phyloP scores from a whole-genome alignment of 1,140 invertebrate species.

The Eumeta japonica region DNA sequence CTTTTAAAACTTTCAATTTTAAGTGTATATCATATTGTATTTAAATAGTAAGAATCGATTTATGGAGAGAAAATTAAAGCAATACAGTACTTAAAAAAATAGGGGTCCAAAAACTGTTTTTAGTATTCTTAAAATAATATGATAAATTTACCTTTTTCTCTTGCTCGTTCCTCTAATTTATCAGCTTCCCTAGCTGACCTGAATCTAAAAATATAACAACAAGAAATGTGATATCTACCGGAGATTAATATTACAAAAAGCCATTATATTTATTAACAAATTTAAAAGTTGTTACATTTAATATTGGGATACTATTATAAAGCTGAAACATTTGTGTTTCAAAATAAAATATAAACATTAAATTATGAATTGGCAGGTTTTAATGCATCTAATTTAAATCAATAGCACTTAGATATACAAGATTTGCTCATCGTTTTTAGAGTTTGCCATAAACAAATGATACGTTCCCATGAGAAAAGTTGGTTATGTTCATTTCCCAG shows the following conservation, averaged over 20 bases:
- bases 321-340: too few relatives aligned
- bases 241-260: background rate
- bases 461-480: too few relatives aligned
- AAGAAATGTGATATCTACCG: background rate
- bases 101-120: background rate
- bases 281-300: too few relatives aligned
- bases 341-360: too few relatives aligned
- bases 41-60: background rate
- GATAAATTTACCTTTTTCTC: conserved; percentile 58
- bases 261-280: too few relatives aligned
- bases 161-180: conserved; percentile 72
- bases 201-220: conserved; percentile 59
- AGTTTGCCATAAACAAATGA: too few relatives aligned
- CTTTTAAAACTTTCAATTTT: background rate
- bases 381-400: too few relatives aligned
- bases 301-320: background rate
- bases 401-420: too few relatives aligned
- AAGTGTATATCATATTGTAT: background rate
- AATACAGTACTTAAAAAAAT: background rate
- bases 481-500: too few relatives aligned
- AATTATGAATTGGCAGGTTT: too few relatives aligned
- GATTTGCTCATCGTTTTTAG: too few relatives aligned
- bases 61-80: background rate
- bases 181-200: conserved; percentile 88
- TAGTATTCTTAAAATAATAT: conserved; percentile 2